Conservation (phyloP, 2,888 invertebrate species). For the Agriotes lineatus region DNA sequence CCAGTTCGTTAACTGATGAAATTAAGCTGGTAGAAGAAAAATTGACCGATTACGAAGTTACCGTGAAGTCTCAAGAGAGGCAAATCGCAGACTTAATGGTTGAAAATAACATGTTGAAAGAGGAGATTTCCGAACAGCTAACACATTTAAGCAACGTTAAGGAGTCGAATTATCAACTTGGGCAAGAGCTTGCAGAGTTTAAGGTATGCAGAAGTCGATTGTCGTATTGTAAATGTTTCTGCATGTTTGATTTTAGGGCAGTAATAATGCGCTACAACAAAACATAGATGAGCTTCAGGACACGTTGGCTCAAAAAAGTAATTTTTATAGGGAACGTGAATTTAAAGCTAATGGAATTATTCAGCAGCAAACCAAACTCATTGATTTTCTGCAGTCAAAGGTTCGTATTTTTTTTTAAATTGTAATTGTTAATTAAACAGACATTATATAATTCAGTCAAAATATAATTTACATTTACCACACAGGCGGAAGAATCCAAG, state of each 20-base stretch:
- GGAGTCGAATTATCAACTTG: slow-evolving; percentile 70
- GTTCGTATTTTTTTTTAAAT: no score
- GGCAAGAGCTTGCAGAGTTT: slow-evolving; percentile 65
- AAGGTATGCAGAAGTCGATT: no score
- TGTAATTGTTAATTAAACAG: no score
- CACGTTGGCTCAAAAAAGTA: slow-evolving; percentile 74
- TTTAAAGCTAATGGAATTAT: slow-evolving; percentile 86
- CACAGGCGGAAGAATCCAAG: slow-evolving; percentile 69
- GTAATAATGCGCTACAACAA: no score
- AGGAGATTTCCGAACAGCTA: slow-evolving; percentile 72
- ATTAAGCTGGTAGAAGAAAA: slow-evolving; percentile 58
- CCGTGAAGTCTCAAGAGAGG: slow-evolving; percentile 59
- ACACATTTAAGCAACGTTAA: slow-evolving; percentile 71
- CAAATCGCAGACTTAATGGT: slow-evolving; percentile 63
- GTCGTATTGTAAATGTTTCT: no score
- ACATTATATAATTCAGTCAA: no score
- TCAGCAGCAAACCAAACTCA: slow-evolving; percentile 90
- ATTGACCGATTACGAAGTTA: slow-evolving; percentile 57
- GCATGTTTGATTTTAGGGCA: no score
- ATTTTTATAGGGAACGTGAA: slow-evolving; percentile 82
- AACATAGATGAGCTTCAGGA: slow-evolving; percentile 79
- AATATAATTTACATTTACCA: not conserved
- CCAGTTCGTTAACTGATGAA: slow-evolving; percentile 58
- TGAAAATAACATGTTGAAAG: slow-evolving; percentile 71
- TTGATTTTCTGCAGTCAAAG: slow-evolving; percentile 87